Percentiles rank a stretch among this genome's conserved stretches.
Conservation (phyloP, 2,113 vertebrate species). For the Varanus komodoensis region DNA sequence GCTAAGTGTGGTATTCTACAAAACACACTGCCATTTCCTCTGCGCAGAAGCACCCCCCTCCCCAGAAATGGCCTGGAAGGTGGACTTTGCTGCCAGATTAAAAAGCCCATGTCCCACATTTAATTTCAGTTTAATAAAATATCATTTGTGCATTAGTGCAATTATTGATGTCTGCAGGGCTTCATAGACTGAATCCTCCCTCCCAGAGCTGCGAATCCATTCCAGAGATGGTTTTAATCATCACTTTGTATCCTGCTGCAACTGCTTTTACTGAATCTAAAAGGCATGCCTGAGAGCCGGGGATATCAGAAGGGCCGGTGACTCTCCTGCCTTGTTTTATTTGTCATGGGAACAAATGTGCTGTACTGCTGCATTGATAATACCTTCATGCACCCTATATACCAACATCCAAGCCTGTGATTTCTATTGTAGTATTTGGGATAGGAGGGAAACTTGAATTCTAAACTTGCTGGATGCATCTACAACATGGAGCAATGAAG, state of each 20-base stretch:
- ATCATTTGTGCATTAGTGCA: background rate
- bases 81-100: background rate
- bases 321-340: constrained; percentile 4
- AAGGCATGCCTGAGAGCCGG: background rate
- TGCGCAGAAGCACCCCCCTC: background rate
- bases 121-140: constrained; percentile 13
- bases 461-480: background rate
- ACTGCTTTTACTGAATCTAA: constrained; percentile 28
- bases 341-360: constrained; percentile 2
- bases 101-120: background rate
- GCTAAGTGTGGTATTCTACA: background rate
- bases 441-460: background rate
- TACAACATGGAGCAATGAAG: background rate
- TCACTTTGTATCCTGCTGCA: background rate
- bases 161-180: constrained; percentile 12
- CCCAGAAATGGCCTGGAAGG: background rate
- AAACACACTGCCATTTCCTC: background rate
- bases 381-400: background rate
- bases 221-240: constrained; percentile 13
- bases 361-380: background rate
- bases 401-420: background rate
- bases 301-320: constrained; percentile 6
- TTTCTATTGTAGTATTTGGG: background rate
- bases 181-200: background rate
- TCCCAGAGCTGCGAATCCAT: constrained; percentile 14